Evolutionary conservation across 2,888 invertebrate genomes (phyloP).

Genomic region (Sarcophaga subvicina): DNA sequence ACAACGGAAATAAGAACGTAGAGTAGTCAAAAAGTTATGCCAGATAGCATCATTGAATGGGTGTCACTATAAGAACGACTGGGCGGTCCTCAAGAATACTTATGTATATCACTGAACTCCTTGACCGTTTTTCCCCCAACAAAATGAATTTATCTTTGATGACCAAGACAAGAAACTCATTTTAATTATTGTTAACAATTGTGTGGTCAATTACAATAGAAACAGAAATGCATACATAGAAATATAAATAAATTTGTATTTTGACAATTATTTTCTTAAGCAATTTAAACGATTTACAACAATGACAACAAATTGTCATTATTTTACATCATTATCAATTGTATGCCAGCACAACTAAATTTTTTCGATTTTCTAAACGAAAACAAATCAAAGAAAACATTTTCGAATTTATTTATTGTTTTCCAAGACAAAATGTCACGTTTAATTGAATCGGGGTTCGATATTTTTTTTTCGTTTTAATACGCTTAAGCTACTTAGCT

Average conservation of each 20-base stretch:
- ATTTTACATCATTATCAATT: conserved; percentile 64
- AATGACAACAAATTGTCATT: conserved; percentile 64
- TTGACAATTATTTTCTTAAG: conserved; percentile 37
- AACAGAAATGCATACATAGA: no score
- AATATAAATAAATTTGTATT: conserved; percentile 22
- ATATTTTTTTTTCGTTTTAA: conserved; percentile 3
- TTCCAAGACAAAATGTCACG: conserved; percentile 70
- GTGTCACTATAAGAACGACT: no score
- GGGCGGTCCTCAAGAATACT: no score
- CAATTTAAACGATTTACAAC: conserved; percentile 59
- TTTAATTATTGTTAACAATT: not conserved
- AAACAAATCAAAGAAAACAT: conserved; percentile 59
- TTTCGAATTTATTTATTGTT: conserved; percentile 59
- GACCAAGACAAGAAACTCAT: no score
- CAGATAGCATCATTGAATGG: no score
- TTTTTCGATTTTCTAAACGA: no score
- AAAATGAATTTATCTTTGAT: no score
- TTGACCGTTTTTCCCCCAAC: no score
- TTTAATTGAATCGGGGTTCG: conserved; percentile 75
- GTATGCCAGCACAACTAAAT: not conserved
- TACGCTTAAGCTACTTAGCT: not conserved
- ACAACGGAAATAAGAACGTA: no score
- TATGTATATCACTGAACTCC: no score
- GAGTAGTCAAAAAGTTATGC: no score
- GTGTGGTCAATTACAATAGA: not conserved